Conservation (phyloP, 2,888 invertebrate species). For the Orgyia antiqua region DNA sequence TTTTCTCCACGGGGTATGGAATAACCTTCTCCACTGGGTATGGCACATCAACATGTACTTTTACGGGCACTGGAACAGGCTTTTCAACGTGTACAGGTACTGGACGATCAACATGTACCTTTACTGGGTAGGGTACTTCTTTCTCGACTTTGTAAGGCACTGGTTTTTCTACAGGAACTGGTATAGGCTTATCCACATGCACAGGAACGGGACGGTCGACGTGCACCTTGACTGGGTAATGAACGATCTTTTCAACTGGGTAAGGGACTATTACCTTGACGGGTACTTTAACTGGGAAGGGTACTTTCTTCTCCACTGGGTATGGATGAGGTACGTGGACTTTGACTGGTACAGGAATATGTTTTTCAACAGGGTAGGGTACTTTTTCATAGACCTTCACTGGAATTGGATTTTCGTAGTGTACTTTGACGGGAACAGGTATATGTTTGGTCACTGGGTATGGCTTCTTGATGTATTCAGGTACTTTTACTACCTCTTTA, state of each 20-base stretch:
- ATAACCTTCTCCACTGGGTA: slow-evolving; percentile 83
- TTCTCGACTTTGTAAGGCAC: slow-evolving; percentile 87
- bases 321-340: slow-evolving; percentile 85
- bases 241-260: slow-evolving; percentile 85
- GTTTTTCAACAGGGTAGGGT: slow-evolving; percentile 85
- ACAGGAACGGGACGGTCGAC: slow-evolving; percentile 84
- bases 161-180: slow-evolving; percentile 84
- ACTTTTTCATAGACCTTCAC: slow-evolving; percentile 79
- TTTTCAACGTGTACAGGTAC: slow-evolving; percentile 87
- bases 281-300: slow-evolving; percentile 81
- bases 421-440: slow-evolving; percentile 82
- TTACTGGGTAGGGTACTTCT: slow-evolving; percentile 83
- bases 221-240: slow-evolving; percentile 83
- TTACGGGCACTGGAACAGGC: slow-evolving; percentile 86
- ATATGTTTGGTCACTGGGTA: slow-evolving; percentile 83
- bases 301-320: slow-evolving; percentile 84
- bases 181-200: slow-evolving; percentile 81
- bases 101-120: slow-evolving; percentile 82
- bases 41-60: slow-evolving; percentile 84
- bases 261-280: slow-evolving; percentile 86
- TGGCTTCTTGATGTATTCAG: slow-evolving; percentile 82
- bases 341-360: slow-evolving; percentile 82
- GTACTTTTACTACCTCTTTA: slow-evolving; percentile 81
- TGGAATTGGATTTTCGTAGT: slow-evolving; percentile 82
- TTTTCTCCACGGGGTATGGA: slow-evolving; percentile 82